A percentile compares a stretch with the other conserved stretches of the same genome.
phyloP scores from a whole-genome alignment of 2,888 invertebrate species.

The Notocelia uddmanniana region DNA sequence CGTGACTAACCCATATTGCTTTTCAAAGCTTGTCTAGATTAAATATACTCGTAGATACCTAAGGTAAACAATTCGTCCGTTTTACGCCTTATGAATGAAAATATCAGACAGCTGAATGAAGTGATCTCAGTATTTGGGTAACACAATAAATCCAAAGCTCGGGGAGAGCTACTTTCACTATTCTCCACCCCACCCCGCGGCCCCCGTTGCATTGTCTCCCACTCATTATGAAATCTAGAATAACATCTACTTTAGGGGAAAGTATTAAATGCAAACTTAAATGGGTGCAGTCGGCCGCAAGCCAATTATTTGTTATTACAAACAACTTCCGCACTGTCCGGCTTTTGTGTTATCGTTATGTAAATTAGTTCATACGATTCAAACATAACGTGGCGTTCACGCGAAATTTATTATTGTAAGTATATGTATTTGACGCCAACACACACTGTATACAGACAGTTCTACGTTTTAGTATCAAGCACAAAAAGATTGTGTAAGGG shows the following conservation, averaged over 20 bases:
- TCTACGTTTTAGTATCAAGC: constrained; percentile 27
- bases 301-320: constrained; percentile 63
- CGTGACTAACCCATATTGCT: constrained; percentile 15
- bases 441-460: constrained; percentile 42
- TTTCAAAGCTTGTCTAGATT: background rate
- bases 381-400: constrained; percentile 46
- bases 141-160: constrained; percentile 48
- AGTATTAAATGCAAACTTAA: constrained; percentile 68
- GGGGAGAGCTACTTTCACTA: constrained; percentile 51
- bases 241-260: constrained; percentile 67
- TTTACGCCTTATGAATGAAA: background rate
- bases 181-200: constrained; percentile 48
- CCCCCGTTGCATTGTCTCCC: constrained; percentile 58
- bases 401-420: constrained; percentile 57
- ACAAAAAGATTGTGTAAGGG: constrained; percentile 49
- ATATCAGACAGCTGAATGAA: background rate
- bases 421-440: constrained; percentile 17
- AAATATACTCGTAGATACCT: constrained; percentile 1
- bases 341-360: constrained; percentile 53
- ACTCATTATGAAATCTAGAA: constrained; percentile 64
- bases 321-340: constrained; percentile 53
- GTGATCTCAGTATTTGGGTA: constrained; percentile 33
- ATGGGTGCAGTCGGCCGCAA: constrained; percentile 59
- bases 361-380: constrained; percentile 52
- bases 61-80: background rate